A percentile compares a stretch with the other conserved stretches of the same genome.
phyloP scores from a whole-genome alignment of 2,797 vertebrate species.

The Hemitrygon akajei region DNA sequence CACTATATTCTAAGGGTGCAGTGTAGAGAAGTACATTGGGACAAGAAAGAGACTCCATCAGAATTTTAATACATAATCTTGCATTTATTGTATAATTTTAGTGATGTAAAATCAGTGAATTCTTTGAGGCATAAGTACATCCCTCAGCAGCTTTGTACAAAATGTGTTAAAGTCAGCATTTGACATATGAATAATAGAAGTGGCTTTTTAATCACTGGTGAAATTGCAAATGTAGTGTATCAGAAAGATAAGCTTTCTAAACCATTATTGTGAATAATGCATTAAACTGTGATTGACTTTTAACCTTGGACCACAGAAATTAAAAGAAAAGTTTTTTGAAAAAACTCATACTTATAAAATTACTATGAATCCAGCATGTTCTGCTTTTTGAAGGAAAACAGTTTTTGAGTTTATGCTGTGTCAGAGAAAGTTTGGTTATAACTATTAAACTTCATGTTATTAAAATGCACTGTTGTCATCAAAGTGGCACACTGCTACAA shows the following conservation, averaged over 20 bases:
- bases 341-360: neutral
- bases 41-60: neutral
- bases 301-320: slow-evolving; percentile 16
- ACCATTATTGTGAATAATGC: slow-evolving; percentile 1
- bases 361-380: neutral
- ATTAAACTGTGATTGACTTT: neutral
- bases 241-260: slow-evolving; percentile 1
- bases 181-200: slow-evolving; percentile 30
- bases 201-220: slow-evolving; percentile 28
- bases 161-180: slow-evolving; percentile 34
- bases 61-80: neutral
- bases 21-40: neutral
- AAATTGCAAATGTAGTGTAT: slow-evolving; percentile 25
- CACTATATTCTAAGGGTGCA: neutral
- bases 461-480: slow-evolving; percentile 13
- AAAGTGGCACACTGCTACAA: slow-evolving; percentile 2
- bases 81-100: slow-evolving; percentile 7
- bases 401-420: neutral
- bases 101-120: slow-evolving; percentile 14
- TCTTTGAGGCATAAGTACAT: neutral
- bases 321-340: neutral
- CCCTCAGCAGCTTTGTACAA: slow-evolving; percentile 27
- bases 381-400: neutral
- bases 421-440: neutral
- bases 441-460: neutral